Percentiles rank a stretch among this genome's conserved stretches.
phyloP scores from a whole-genome alignment of 1,140 invertebrate species.

The Aplysia californica region DNA sequence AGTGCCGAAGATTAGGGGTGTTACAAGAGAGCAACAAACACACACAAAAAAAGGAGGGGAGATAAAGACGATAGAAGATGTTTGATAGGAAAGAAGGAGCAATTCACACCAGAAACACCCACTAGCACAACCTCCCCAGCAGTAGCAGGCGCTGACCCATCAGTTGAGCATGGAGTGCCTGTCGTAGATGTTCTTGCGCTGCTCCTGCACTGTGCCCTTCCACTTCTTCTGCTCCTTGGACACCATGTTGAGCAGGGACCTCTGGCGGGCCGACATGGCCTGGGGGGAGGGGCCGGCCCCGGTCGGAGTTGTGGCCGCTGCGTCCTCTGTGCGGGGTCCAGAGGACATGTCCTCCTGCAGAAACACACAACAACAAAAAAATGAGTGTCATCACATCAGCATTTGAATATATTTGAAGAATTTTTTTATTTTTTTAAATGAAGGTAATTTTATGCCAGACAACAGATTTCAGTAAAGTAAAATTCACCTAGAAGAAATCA shows the following conservation, averaged over 20 bases:
- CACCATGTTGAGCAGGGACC: constrained; percentile 82
- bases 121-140: neutral
- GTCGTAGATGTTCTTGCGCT: constrained; percentile 96
- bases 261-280: constrained; percentile 41
- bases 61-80: neutral
- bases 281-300: constrained; percentile 12
- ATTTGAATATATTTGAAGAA: no score
- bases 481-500: no score
- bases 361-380: no score
- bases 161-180: constrained; percentile 98
- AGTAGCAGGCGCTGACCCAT: constrained; percentile 16
- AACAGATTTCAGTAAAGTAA: no score
- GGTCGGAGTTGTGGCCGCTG: constrained; percentile 18
- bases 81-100: neutral
- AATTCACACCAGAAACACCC: no score
- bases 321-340: constrained; percentile 31
- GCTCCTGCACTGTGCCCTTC: constrained; percentile 96
- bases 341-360: constrained; percentile 57
- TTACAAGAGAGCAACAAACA: no score
- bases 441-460: no score
- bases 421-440: no score
- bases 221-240: constrained; percentile 97
- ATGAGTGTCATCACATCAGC: no score
- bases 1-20: no score
- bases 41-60: no score